A percentile compares a stretch with the other conserved stretches of the same genome.
Evolutionary conservation across 2,797 vertebrate species (phyloP).

Genomic region (Eupleurogrammus muticus): DNA sequence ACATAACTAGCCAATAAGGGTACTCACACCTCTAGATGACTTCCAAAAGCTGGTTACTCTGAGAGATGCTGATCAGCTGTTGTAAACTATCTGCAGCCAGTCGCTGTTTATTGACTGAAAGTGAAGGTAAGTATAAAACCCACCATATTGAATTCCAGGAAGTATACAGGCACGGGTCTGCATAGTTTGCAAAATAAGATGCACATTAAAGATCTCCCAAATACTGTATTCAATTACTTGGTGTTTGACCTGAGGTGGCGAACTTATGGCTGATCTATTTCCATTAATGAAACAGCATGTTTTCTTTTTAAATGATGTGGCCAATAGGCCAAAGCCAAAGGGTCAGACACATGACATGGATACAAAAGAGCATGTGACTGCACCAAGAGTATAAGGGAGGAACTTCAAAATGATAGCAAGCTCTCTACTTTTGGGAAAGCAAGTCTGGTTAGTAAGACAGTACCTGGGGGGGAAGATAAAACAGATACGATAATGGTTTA

Average conservation of each 20-base stretch:
- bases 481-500: slow-evolving; percentile 43
- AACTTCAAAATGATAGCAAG: slow-evolving; percentile 41
- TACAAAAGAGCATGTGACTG: slow-evolving; percentile 30
- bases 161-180: slow-evolving; percentile 65
- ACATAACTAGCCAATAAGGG: slow-evolving; percentile 1
- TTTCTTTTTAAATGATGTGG: slow-evolving; percentile 63
- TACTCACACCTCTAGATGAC: slow-evolving; percentile 4
- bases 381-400: slow-evolving; percentile 25
- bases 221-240: slow-evolving; percentile 36
- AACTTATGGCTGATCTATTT: slow-evolving; percentile 70
- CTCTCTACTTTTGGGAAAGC: slow-evolving; percentile 40
- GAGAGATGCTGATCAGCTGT: slow-evolving; percentile 20
- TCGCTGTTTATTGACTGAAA: slow-evolving; percentile 6
- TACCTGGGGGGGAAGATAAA: slow-evolving; percentile 46
- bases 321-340: slow-evolving; percentile 31
- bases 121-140: slow-evolving; percentile 14
- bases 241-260: slow-evolving; percentile 72
- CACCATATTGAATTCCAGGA: slow-evolving; percentile 40
- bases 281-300: slow-evolving; percentile 46
- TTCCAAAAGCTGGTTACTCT: slow-evolving; percentile 25
- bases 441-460: slow-evolving; percentile 52
- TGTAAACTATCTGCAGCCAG: slow-evolving; percentile 30
- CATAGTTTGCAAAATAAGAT: slow-evolving; percentile 71
- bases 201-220: slow-evolving; percentile 42
- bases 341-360: slow-evolving; percentile 26